Conservation (phyloP, 1,140 invertebrate genomes). For the Lepidurus arcticus region DNA sequence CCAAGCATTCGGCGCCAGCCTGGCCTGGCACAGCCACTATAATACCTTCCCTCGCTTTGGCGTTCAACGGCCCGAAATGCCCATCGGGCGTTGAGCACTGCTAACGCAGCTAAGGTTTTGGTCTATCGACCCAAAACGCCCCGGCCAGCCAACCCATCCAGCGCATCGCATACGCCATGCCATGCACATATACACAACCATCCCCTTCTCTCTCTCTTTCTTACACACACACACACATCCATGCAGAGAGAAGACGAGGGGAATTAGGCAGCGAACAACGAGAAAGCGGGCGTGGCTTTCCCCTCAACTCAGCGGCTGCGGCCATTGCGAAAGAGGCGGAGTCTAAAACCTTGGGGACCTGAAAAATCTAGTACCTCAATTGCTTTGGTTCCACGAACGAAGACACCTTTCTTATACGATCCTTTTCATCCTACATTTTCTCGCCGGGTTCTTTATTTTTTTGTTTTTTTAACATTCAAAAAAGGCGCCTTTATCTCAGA, state of each 20-base stretch:
- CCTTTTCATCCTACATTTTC: neutral
- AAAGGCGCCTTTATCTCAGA: too few relatives aligned
- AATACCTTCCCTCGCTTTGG: neutral
- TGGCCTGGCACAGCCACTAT: conserved; percentile 12
- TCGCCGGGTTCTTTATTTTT: neutral
- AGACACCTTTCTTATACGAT: neutral
- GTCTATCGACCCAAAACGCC: conserved; percentile 20
- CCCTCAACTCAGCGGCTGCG: conserved; percentile 2
- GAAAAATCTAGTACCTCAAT: too few relatives aligned
- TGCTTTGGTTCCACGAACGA: too few relatives aligned
- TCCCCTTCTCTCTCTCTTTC: neutral
- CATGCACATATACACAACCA: neutral
- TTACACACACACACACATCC: neutral
- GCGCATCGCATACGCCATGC: neutral
- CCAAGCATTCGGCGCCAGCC: conserved; percentile 9
- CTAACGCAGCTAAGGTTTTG: conserved; percentile 5
- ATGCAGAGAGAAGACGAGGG: neutral
- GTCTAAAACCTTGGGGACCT: neutral
- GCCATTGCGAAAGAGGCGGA: neutral
- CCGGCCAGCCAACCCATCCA: conserved; percentile 3
- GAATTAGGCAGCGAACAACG: neutral
- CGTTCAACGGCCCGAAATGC: conserved; percentile 20
- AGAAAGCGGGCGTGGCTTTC: neutral
- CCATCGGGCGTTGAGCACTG: neutral
- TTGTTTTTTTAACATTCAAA: too few relatives aligned